Percentiles rank a stretch among this genome's conserved stretches.
These are phyloP conservation scores for Sebastes trivittatus DNA, from an alignment of 2,797 vertebrate species.

Conservation along the genomic window DNA sequence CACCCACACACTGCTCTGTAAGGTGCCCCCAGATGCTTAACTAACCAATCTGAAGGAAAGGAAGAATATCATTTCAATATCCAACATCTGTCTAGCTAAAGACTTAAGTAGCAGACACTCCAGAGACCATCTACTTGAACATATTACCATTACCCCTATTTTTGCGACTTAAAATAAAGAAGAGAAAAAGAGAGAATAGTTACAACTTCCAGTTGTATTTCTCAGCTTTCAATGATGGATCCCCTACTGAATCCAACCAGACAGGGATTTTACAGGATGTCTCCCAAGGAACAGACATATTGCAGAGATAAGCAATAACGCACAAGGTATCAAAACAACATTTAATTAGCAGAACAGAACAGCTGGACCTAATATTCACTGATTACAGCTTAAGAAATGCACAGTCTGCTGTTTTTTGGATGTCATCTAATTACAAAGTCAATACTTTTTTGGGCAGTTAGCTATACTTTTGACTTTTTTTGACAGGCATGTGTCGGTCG, in stretches of 20 bases:
- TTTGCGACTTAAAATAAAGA: neutral
- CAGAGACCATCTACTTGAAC: neutral
- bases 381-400: neutral
- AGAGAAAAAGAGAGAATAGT: neutral
- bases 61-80: conserved; percentile 23
- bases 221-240: neutral
- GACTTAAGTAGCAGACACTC: conserved; percentile 12
- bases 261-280: neutral
- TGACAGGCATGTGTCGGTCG: neutral
- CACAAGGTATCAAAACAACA: neutral
- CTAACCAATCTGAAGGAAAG: conserved; percentile 13
- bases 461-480: neutral
- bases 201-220: neutral
- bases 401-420: neutral
- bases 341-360: neutral
- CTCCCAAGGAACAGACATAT: neutral
- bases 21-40: conserved; percentile 32
- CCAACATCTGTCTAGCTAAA: conserved; percentile 38
- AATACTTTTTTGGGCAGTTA: neutral
- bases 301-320: neutral
- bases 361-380: neutral
- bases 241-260: neutral
- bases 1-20: conserved; percentile 24
- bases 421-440: neutral
- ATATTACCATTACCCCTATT: neutral